phyloP scores from a whole-genome alignment of 2,888 invertebrate species.

The Apodemia duryi region DNA sequence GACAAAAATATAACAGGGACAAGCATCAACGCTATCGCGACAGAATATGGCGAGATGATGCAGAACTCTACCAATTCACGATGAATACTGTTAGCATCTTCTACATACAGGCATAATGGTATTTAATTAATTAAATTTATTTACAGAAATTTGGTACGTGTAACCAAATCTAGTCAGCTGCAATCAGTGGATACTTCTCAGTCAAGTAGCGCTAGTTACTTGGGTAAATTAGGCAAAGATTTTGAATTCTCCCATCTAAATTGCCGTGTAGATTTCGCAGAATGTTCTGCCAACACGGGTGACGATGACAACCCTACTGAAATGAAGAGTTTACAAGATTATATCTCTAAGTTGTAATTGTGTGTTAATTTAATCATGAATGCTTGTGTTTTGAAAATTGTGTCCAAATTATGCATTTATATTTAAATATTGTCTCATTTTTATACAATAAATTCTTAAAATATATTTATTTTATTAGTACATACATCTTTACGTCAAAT shows the following conservation, averaged over 20 bases:
- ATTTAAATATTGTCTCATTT: constrained; percentile 2
- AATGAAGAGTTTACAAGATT: constrained; percentile 82
- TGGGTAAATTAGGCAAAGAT: constrained; percentile 89
- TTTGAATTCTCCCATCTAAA: constrained; percentile 90
- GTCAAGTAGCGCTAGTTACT: constrained; percentile 78
- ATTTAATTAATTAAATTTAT: background rate
- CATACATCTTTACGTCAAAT: background rate
- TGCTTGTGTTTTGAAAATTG: background rate
- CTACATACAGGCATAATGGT: too few species aligned
- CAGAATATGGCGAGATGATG: too few species aligned
- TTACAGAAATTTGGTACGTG: constrained; percentile 89
- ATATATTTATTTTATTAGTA: background rate
- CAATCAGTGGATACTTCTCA: constrained; percentile 85
- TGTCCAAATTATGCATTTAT: constrained; percentile 3
- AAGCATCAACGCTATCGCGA: too few species aligned
- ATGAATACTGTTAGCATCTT: too few species aligned
- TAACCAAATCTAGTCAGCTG: constrained; percentile 90
- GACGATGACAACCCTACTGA: constrained; percentile 81
- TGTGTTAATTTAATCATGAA: background rate
- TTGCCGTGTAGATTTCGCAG: constrained; percentile 84
- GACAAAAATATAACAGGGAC: too few species aligned
- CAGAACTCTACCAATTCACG: too few species aligned
- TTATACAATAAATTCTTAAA: constrained; percentile 5
- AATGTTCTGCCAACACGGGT: constrained; percentile 79
- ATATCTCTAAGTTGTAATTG: constrained; percentile 82